These are phyloP conservation scores for Bathynomus jamesi DNA, from an alignment of 1,140 invertebrate genomes.

Conservation along the genomic window DNA sequence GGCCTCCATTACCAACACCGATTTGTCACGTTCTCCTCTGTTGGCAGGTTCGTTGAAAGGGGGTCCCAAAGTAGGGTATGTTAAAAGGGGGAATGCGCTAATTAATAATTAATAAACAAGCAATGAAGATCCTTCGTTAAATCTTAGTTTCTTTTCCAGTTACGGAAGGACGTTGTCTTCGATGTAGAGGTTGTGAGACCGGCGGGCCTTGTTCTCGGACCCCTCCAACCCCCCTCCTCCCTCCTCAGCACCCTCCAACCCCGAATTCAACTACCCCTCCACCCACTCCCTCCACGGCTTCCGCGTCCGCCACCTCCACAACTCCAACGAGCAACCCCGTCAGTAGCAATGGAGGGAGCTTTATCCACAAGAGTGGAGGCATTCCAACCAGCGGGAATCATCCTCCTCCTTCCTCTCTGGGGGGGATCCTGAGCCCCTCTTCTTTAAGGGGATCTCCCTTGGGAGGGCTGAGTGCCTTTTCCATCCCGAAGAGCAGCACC, in stretches of 20 bases:
- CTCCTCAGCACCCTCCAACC: neutral
- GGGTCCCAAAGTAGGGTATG: too few relatives aligned
- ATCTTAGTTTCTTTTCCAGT: neutral
- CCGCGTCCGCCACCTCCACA: neutral
- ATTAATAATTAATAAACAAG: too few relatives aligned
- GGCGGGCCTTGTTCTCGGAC: slow-evolving; percentile 6
- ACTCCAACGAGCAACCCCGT: neutral
- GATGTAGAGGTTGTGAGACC: slow-evolving; percentile 11
- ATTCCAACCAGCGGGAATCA: too few relatives aligned
- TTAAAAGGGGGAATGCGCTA: too few relatives aligned
- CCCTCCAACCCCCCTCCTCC: slow-evolving; percentile 4
- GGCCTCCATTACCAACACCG: neutral
- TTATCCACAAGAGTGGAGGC: too few relatives aligned
- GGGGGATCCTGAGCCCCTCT: neutral
- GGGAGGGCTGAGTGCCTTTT: neutral
- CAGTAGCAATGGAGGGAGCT: neutral
- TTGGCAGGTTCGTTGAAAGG: neutral
- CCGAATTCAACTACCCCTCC: neutral
- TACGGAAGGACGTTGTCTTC: slow-evolving; percentile 5
- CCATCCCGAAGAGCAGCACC: neutral
- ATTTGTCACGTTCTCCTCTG: neutral
- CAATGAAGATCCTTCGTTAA: too few relatives aligned
- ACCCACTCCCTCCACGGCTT: neutral
- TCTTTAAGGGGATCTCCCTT: neutral
- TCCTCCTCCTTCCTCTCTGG: neutral